Conservation (phyloP, 2,113 vertebrate genomes). For the Vulpes ferrilata region DNA sequence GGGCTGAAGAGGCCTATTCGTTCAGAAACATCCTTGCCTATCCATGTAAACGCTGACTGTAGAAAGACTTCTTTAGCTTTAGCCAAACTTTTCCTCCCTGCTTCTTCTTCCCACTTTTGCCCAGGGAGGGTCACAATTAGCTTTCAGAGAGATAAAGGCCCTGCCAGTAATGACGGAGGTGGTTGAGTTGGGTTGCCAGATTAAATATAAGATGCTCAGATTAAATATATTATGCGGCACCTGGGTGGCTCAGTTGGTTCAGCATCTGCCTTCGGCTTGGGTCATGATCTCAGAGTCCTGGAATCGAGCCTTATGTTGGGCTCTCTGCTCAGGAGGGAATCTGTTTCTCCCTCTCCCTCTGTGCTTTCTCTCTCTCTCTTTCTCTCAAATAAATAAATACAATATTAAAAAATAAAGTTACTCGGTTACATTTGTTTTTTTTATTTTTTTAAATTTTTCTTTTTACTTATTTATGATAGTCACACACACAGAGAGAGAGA, state of each 20-base stretch:
- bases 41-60: neutral
- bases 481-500: too few relatives aligned
- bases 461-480: too few relatives aligned
- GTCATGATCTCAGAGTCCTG: too few relatives aligned
- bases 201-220: constrained; percentile 36
- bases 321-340: too few relatives aligned
- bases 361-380: too few relatives aligned
- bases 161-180: neutral
- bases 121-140: neutral
- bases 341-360: too few relatives aligned
- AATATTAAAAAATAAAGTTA: neutral
- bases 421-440: neutral
- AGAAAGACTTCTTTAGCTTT: constrained; percentile 15
- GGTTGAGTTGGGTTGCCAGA: neutral
- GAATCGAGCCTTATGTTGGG: too few relatives aligned
- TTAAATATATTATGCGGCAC: neutral
- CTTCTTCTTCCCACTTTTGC: neutral
- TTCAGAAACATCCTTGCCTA: neutral
- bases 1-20: neutral
- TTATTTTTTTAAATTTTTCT: too few relatives aligned
- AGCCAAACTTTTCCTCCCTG: neutral
- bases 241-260: too few relatives aligned
- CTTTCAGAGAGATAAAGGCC: constrained; percentile 34
- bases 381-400: too few relatives aligned
- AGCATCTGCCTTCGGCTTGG: too few relatives aligned